Conservation (phyloP, 2,797 vertebrate species). For the Pseudopleuronectes americanus region DNA sequence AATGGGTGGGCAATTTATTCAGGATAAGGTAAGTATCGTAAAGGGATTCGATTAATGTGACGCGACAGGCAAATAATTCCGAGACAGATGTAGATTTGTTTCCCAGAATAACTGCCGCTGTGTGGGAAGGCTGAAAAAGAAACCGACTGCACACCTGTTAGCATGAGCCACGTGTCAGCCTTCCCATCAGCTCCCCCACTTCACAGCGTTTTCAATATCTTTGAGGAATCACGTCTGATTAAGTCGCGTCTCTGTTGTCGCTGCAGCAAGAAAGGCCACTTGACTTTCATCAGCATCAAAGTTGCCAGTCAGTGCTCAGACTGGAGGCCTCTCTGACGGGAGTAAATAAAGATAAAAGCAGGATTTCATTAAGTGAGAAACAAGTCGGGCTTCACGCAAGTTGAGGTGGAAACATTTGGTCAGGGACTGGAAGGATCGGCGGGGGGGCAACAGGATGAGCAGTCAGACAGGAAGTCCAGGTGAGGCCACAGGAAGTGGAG, state of each 20-base stretch:
- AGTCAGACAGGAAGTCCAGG: conserved; percentile 62
- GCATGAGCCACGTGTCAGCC: conserved; percentile 17
- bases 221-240: conserved; percentile 46
- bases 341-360: conserved; percentile 45
- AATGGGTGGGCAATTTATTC: conserved; percentile 10
- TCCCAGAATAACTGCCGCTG: neutral
- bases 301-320: conserved; percentile 40
- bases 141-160: neutral
- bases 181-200: conserved; percentile 28
- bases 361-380: conserved; percentile 57
- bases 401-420: conserved; percentile 62
- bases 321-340: conserved; percentile 38
- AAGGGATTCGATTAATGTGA: neutral
- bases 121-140: conserved; percentile 5
- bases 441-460: conserved; percentile 56
- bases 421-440: conserved; percentile 55
- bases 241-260: conserved; percentile 37
- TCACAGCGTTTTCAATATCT: conserved; percentile 48
- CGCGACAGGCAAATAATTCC: neutral
- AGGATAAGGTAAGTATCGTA: neutral
- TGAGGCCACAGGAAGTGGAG: conserved; percentile 64
- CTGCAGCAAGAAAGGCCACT: conserved; percentile 27
- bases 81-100: conserved; percentile 1
- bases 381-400: conserved; percentile 19
- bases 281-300: conserved; percentile 48